A percentile compares a stretch with the other conserved stretches of the same genome.
phyloP scores from a whole-genome alignment of 2,113 vertebrate genomes.

The Pavo muticus region DNA sequence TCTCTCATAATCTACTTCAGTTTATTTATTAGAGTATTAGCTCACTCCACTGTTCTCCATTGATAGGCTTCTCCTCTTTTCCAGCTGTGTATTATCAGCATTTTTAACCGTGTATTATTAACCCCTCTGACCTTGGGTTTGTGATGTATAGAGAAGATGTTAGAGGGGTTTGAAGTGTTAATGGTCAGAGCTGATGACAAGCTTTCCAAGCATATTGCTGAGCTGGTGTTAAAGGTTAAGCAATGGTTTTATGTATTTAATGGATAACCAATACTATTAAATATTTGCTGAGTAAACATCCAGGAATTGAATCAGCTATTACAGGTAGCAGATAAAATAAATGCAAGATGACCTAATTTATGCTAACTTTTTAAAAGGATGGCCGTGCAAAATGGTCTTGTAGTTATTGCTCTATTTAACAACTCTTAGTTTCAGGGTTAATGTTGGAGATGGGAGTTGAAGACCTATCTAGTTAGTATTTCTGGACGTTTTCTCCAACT shows the following conservation, averaged over 20 bases:
- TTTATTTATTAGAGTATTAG: background rate
- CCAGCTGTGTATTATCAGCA: background rate
- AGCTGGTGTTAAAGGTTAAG: slow-evolving; percentile 1
- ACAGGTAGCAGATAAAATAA: background rate
- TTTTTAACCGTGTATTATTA: background rate
- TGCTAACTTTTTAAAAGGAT: background rate
- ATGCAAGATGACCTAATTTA: background rate
- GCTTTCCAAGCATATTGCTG: background rate
- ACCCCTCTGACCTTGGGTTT: background rate
- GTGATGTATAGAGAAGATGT: background rate
- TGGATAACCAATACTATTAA: background rate
- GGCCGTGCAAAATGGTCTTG: background rate
- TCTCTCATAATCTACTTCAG: background rate
- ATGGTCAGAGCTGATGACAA: background rate
- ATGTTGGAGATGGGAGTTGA: background rate
- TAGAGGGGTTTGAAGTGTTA: background rate
- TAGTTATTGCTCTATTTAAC: background rate
- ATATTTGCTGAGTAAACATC: slow-evolving; percentile 45
- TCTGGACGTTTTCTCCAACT: background rate
- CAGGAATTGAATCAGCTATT: background rate
- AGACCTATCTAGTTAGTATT: background rate
- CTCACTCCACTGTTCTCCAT: background rate
- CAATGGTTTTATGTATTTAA: background rate
- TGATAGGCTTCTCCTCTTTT: background rate
- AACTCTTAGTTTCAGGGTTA: background rate